Evolutionary conservation across 2,113 vertebrate genomes (phyloP).

Genomic region (Anoura caudifer): DNA sequence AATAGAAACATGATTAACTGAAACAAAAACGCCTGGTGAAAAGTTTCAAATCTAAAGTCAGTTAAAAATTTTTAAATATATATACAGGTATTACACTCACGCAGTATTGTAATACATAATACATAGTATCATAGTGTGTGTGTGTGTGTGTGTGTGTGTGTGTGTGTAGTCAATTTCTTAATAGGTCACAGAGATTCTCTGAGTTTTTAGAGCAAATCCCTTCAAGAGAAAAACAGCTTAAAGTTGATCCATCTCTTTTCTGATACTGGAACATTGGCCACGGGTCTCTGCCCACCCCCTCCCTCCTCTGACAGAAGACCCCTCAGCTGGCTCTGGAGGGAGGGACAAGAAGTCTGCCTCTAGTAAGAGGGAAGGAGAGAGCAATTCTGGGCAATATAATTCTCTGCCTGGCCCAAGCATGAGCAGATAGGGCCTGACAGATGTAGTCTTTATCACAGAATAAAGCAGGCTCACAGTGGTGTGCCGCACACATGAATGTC

Average conservation of each 20-base stretch:
- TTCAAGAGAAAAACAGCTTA: slow-evolving; percentile 69
- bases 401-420: background rate
- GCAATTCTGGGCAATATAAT: background rate
- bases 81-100: background rate
- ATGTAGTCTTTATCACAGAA: slow-evolving; percentile 62
- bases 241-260: slow-evolving; percentile 52
- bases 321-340: background rate
- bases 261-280: slow-evolving; percentile 41
- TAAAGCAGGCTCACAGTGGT: slow-evolving; percentile 61
- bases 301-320: background rate
- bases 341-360: background rate
- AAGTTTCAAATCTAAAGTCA: slow-evolving; percentile 82
- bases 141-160: no score
- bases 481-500: slow-evolving; percentile 53
- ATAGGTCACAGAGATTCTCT: slow-evolving; percentile 56
- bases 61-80: slow-evolving; percentile 64
- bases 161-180: background rate
- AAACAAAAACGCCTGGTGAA: slow-evolving; percentile 82
- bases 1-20: slow-evolving; percentile 86
- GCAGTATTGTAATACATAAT: background rate
- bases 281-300: slow-evolving; percentile 22
- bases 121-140: background rate
- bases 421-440: slow-evolving; percentile 57
- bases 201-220: slow-evolving; percentile 67
- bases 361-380: background rate